A percentile compares a stretch with the other conserved stretches of the same genome.
phyloP scores from a whole-genome alignment of 2,113 vertebrate genomes.

The Leptodactylus fuscus region DNA sequence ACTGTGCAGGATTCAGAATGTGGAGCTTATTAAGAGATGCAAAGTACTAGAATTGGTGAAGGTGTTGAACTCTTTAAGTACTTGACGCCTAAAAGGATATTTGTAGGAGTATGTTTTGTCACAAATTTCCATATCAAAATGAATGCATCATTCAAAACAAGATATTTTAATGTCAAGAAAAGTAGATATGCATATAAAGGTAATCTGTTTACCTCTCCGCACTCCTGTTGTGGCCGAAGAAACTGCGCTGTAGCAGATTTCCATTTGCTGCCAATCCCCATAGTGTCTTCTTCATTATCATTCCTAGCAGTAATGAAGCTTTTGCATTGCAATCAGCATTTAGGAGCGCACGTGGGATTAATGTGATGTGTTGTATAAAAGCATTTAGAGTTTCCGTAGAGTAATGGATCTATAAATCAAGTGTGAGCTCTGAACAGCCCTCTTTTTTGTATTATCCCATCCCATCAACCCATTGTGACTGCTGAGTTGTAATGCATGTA shows the following conservation, averaged over 20 bases:
- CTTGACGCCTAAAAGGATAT: no score
- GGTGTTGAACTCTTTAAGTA: no score
- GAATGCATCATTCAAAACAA: no score
- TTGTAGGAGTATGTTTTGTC: no score
- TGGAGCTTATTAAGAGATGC: no score
- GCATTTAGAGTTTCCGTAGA: neutral
- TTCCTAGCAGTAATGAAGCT: neutral
- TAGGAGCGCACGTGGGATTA: neutral
- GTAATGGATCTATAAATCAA: neutral
- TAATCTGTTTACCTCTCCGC: neutral
- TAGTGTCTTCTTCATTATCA: neutral
- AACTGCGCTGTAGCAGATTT: neutral
- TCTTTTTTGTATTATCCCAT: neutral
- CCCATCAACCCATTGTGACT: neutral
- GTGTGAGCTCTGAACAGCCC: neutral
- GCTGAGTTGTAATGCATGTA: neutral
- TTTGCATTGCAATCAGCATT: constrained; percentile 1
- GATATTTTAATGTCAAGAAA: no score
- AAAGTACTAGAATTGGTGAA: no score
- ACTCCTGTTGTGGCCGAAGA: neutral
- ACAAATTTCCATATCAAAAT: no score
- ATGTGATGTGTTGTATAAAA: neutral
- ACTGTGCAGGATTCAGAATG: no score
- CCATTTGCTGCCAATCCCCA: constrained; percentile 7
- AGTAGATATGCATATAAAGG: no score